A percentile compares a stretch with the other conserved stretches of the same genome.
phyloP scores from a whole-genome alignment of 1,140 invertebrate genomes.

The Hestina assimilis region DNA sequence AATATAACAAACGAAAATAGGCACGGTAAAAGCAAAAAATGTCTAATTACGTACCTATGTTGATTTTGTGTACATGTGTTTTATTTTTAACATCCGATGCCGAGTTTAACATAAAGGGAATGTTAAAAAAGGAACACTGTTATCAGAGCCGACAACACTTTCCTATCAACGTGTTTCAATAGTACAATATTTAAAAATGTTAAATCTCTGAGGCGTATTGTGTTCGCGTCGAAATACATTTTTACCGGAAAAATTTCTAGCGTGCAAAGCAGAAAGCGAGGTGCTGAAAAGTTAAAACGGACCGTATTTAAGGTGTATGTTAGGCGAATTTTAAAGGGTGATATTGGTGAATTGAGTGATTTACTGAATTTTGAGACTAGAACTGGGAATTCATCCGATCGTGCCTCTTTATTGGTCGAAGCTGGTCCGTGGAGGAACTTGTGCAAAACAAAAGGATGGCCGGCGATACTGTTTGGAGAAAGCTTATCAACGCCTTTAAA shows the following conservation, averaged over 20 bases:
- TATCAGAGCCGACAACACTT: constrained; percentile 58
- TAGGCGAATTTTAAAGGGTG: constrained; percentile 64
- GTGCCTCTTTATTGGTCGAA: constrained; percentile 54
- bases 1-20: not conserved
- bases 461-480: constrained; percentile 54
- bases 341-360: constrained; percentile 59
- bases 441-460: constrained; percentile 43
- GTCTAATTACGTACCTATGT: not conserved
- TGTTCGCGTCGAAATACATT: constrained; percentile 64
- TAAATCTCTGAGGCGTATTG: constrained; percentile 56
- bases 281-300: constrained; percentile 39
- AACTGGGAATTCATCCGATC: constrained; percentile 51
- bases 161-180: constrained; percentile 52
- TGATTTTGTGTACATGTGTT: constrained; percentile 1
- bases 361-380: constrained; percentile 63
- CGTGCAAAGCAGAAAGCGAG: constrained; percentile 47
- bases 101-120: constrained; percentile 57
- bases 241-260: constrained; percentile 71
- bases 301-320: constrained; percentile 65
- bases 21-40: not conserved
- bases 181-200: constrained; percentile 64
- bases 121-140: constrained; percentile 66
- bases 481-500: constrained; percentile 48
- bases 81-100: constrained; percentile 23
- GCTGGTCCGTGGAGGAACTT: constrained; percentile 38